Evolutionary conservation across 2,888 invertebrate genomes (phyloP).

Genomic region (Pollenia angustigena): DNA sequence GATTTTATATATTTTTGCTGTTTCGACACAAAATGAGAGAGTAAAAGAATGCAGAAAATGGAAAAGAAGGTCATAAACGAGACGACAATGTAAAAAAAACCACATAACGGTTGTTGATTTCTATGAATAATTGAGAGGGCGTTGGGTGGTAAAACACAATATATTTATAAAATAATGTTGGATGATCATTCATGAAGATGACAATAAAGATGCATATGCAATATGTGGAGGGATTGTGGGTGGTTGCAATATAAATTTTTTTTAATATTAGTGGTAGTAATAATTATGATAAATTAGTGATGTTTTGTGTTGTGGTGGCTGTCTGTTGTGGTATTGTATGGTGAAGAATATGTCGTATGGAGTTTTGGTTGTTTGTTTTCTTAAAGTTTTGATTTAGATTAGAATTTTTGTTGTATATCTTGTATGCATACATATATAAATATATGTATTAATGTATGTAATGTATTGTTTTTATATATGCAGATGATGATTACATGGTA

Average conservation of each 20-base stretch:
- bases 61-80: constrained; percentile 2
- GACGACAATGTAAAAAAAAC: constrained; percentile 60
- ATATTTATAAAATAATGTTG: background rate
- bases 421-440: constrained; percentile 58
- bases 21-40: background rate
- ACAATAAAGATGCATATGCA: constrained; percentile 50
- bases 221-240: constrained; percentile 51
- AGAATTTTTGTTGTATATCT: constrained; percentile 72
- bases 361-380: constrained; percentile 64
- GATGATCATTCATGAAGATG: constrained; percentile 19
- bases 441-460: constrained; percentile 26
- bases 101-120: constrained; percentile 44
- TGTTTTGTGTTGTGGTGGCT: constrained; percentile 57
- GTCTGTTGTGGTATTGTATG: constrained; percentile 49
- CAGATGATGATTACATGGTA: constrained; percentile 89
- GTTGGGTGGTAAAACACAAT: constrained; percentile 19
- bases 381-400: constrained; percentile 70
- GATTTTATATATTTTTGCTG: constrained; percentile 22
- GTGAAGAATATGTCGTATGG: constrained; percentile 58
- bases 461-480: constrained; percentile 15
- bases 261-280: constrained; percentile 37
- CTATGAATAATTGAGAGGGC: constrained; percentile 9
- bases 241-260: constrained; percentile 33
- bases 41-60: background rate
- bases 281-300: constrained; percentile 65